Base-by-base conservation (phyloP, 2,113 vertebrate genomes). In the Lepus europaeus region DNA sequence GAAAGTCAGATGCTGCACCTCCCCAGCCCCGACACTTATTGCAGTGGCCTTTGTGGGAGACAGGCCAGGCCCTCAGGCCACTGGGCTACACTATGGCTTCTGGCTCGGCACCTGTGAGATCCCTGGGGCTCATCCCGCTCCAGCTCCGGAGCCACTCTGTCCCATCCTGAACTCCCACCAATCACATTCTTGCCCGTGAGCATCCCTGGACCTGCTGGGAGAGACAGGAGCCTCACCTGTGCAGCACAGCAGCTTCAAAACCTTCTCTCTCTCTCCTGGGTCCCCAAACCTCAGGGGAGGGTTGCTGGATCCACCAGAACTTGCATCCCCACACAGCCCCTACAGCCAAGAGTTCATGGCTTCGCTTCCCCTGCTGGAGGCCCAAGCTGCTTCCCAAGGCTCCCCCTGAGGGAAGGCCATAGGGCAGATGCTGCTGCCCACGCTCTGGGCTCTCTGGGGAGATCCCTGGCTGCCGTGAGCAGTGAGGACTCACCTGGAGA, bases 401-500 rank as follows among this genome's bases (percentile, higher is more conserved):
- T 12, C 70, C 16, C 27, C 49, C 49, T 5, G 8, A 90, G n/a
- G 33, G 72, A 3, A 19, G 3, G 14, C n/a, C 76, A 59, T 56
- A 84, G 61, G 29, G 49, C 17, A 89, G 66, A 23, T 36, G 45
- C 45, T 45, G 45, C 45, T 45, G 27, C 22, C 88, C n/a, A 59
- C 0, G 0, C 64, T 36, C 64, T 22, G 61, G 53, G 56, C 33
- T 81, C 74, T 68, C 36, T 16, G 1, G 12, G 10, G 63, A 77
- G 20, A 19, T 16, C 29, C 3, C 78, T 1, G 20, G n/a, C 61
- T 49, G 73, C 63, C 36, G 29, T 16, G 2, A 25, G n/a, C 0
- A 23, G 53, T 7, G 16, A 91, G 53, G 66, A 97, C 93, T 97
- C 31, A 97, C 95, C 96, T 91, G n/a, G 74, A 9, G 13, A 90